phyloP scores from a whole-genome alignment of 2,113 vertebrate species.

The Tautogolabrus adspersus region DNA sequence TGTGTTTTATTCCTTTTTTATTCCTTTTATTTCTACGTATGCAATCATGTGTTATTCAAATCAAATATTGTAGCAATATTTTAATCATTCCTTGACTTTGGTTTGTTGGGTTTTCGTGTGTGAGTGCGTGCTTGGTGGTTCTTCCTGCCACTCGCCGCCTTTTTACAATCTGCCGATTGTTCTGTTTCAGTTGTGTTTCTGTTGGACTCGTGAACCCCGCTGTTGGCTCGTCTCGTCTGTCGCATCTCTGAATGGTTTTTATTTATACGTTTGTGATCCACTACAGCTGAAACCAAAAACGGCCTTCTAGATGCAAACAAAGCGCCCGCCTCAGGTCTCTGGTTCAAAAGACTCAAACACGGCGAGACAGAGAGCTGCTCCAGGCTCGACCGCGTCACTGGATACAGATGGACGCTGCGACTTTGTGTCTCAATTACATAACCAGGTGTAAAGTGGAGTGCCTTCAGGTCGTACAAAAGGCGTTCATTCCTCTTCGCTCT shows the following conservation, averaged over 20 bases:
- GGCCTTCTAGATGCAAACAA: conserved; percentile 68
- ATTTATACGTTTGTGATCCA: conserved; percentile 78
- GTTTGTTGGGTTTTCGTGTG: conserved; percentile 22
- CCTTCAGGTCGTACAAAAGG: conserved; percentile 55
- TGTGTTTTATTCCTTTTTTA: conserved; percentile 51
- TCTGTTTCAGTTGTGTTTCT: conserved; percentile 30
- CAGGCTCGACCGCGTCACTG: conserved; percentile 16
- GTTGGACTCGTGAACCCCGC: neutral
- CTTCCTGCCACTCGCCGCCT: neutral
- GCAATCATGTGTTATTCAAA: conserved; percentile 79
- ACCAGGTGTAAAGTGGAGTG: conserved; percentile 39
- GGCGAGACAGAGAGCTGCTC: conserved; percentile 22
- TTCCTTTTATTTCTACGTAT: conserved; percentile 71
- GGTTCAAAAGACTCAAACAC: conserved; percentile 44
- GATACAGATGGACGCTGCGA: conserved; percentile 7
- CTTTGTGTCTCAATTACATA: neutral
- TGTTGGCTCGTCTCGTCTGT: conserved; percentile 25
- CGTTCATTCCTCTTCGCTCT: conserved; percentile 19
- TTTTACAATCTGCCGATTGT: neutral
- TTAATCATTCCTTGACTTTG: conserved; percentile 74
- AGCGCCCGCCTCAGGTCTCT: conserved; percentile 66
- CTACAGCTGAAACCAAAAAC: conserved; percentile 86
- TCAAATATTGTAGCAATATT: conserved; percentile 74
- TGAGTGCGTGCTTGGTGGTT: neutral
- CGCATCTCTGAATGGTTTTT: conserved; percentile 66